Base-by-base conservation (phyloP, 2,888 invertebrate species). In the Orthosia gracilis region DNA sequence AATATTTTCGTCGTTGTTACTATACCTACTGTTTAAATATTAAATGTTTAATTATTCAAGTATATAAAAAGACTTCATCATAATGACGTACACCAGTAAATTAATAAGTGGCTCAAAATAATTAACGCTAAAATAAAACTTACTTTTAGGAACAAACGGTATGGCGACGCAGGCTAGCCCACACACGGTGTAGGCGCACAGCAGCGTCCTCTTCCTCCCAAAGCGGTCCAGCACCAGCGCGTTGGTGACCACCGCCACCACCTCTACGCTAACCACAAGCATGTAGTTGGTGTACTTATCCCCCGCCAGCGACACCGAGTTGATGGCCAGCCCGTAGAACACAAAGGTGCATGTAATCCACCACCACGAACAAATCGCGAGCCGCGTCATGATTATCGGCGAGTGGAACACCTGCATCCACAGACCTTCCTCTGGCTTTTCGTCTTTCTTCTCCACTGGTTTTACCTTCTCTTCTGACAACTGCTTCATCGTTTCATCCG, bases 311-410 rank as follows among this genome's bases (percentile, higher is more conserved):
- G 97, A 97, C 18, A 98, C 98, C 0, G 98, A 97, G 94, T 98
- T 98, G 83, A 98, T 96, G 7, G 98, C 98, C 70, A 98, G 94
- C 0, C 98, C 98, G 89, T 98, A 98, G 92, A 98, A 98, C 58
- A 98, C 97, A 84, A 98, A 97, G 0, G 98, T 97, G 86, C 98
- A 98, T 0, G 98, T 97, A 58, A 98, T 97, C 98, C 98, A 98
- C 95, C 98, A 98, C 92, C 95, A 96, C 4, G 96, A 96, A 69
- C 96, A 96, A 23, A 95, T 95, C 2, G 93, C 94, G 52, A 96
- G 84, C 3, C 96, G 91, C 13, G 82, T 92, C 94, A 95, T 94
- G 58, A 96, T 95, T 26, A 95, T 94, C 0, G 94, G 95, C 0
- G 96, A 96, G 15, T 85, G 89, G 26, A 96, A 67, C 78, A 95